Conservation (phyloP, 2,113 vertebrate species). For the Mastomys natalensis region DNA sequence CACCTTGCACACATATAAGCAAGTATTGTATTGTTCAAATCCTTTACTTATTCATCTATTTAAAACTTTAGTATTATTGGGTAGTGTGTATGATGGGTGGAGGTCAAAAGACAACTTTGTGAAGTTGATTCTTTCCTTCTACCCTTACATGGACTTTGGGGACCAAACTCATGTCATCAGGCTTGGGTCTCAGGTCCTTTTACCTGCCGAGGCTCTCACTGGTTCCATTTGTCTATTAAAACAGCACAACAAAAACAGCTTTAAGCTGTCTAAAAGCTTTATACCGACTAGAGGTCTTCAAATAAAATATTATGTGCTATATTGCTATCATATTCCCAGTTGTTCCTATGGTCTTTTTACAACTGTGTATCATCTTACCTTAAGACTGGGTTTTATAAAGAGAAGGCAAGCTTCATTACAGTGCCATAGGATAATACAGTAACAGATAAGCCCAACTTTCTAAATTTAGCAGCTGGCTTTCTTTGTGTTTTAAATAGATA, state of each 20-base stretch:
- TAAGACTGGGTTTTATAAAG: constrained; percentile 53
- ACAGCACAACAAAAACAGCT: neutral
- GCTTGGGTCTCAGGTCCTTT: neutral
- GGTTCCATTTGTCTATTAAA: neutral
- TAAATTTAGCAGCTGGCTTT: constrained; percentile 35
- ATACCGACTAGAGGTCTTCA: neutral
- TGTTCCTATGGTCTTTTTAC: neutral
- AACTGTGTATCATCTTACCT: neutral
- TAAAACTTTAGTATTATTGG: neutral
- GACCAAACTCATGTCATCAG: no score
- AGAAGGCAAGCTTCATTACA: neutral
- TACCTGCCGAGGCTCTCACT: neutral
- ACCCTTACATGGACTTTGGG: neutral
- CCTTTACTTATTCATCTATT: neutral
- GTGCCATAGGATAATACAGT: neutral
- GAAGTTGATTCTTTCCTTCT: neutral
- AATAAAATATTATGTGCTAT: neutral
- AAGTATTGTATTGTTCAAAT: neutral
- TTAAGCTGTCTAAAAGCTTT: constrained; percentile 22
- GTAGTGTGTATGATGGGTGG: neutral
- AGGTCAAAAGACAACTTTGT: neutral
- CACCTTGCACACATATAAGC: neutral
- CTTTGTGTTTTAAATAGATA: constrained; percentile 62
- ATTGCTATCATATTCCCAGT: neutral
- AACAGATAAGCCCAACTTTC: constrained; percentile 19